Evolutionary conservation across 2,888 invertebrate genomes (phyloP), one percentile per base, ranked within the genome.

Genomic region (Molorchus minor): DNA sequence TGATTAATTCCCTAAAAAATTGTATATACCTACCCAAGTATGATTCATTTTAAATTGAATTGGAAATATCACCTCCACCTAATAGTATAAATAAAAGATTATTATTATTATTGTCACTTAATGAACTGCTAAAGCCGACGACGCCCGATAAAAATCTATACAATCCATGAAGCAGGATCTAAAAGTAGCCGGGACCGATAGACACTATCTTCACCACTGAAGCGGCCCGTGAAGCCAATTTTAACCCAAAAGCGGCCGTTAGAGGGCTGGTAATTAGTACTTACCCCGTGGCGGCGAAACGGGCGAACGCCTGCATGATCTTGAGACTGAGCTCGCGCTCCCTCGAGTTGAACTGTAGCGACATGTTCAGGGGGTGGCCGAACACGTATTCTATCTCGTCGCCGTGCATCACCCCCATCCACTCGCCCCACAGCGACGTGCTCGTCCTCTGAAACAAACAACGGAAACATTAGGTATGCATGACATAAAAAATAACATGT

Each of bases 361-460:
- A 92, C 84, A 88, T 88, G 83, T 96, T 94, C 74, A 96, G 83
- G 0, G 98, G 98, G 79, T 95, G 93, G 2, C 98, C 98, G 78
- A 98, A 98, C 70, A 97, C 93, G 82, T 96, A 98, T 80, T 95
- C 95, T 77, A 98, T 96, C 82, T 98, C 98, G 77, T 98, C 98
- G 0, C 95, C 98, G 68, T 98, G 98, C 88, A 98, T 90, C 62
- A 97, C 97, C 0, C 98, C 98, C 97, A 98, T 98, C 98, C 98
- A 98, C 77, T 93, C 90, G 19, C 97, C 98, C 98, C 98, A 98
- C 35, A 94, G 86, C 74, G 95, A 96, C 47, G 92, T 91, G 79
- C 93, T 93, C 47, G 94, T 93, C 71, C 93, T 88, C 94, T 94
- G 86, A 43, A 89, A 88, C 60, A 71, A 65, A 64, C 20, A n/a